Evolutionary conservation across 2,113 vertebrate genomes (phyloP).

Genomic region (Ivindomyrus marchei): DNA sequence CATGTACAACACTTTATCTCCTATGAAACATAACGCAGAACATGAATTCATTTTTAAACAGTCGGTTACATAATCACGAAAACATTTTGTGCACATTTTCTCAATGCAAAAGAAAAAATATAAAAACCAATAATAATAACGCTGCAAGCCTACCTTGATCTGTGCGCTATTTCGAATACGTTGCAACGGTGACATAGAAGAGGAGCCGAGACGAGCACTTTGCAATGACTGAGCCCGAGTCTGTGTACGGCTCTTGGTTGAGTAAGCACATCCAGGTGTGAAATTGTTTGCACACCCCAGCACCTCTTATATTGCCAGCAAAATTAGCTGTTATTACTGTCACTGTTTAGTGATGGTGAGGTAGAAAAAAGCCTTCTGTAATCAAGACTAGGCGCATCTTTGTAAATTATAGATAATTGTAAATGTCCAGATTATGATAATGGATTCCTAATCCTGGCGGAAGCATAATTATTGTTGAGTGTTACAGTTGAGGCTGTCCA

Average conservation of each 20-base stretch:
- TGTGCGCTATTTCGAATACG: slow-evolving; percentile 53
- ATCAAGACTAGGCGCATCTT: slow-evolving; percentile 99
- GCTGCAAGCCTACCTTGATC: slow-evolving; percentile 69
- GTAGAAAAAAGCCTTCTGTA: slow-evolving; percentile 88
- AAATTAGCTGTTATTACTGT: slow-evolving; percentile 99
- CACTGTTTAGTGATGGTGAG: slow-evolving; percentile 99
- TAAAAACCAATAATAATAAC: neutral
- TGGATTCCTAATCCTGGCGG: slow-evolving; percentile 98
- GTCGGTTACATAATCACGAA: neutral
- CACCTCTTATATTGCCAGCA: slow-evolving; percentile 99
- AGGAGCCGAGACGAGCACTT: slow-evolving; percentile 61
- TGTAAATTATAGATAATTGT: slow-evolving; percentile 99
- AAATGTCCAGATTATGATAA: slow-evolving; percentile 99
- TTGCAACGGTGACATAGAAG: slow-evolving; percentile 60
- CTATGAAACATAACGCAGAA: neutral
- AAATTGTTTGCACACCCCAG: slow-evolving; percentile 99
- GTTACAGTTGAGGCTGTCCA: slow-evolving; percentile 99
- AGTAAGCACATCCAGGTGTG: slow-evolving; percentile 99
- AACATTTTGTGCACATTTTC: neutral
- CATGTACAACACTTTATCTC: neutral
- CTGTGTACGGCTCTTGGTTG: slow-evolving; percentile 81
- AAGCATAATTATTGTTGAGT: slow-evolving; percentile 99
- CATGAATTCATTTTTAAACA: neutral
- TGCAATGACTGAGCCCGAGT: slow-evolving; percentile 69
- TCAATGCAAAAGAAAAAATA: neutral